Evolutionary conservation across 2,113 vertebrate genomes (phyloP), one percentile per base, ranked within the genome.

Genomic region (Cheilinus undulatus): DNA sequence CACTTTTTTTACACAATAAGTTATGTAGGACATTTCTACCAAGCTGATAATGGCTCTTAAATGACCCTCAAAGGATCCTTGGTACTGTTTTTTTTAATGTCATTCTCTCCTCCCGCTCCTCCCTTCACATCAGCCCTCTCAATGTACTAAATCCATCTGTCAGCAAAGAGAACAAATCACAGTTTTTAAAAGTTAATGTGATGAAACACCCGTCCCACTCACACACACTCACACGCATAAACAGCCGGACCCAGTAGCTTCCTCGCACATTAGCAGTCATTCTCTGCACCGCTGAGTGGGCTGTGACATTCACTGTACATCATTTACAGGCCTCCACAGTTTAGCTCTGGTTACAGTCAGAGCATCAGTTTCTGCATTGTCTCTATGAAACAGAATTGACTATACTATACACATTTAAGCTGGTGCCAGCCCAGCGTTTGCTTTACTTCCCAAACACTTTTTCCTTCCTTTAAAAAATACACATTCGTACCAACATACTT

Each of bases 1-100:
- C 92, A 95, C 89, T 95, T 85, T 84, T 94, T 90, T 94, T n/a
- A 95, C 96, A 96, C 94, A 98, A 98, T 98, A 99, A 98, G 94
- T 98, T 93, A 96, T 93, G 93, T 51, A 76, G 86, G 85, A 94
- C 94, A 96, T 92, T 88, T 89, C 64, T 51, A 76, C 76, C 64
- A 69, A 70, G 62, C 40, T 67, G 72, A 80, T 70, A 75, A 85
- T 83, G 76, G 80, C 83, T 88, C 77, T 77, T 64, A 34, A 78
- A 20, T 30, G 60, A 59, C 78, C 65, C 73, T 72, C 34, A 28
- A 11, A 76, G 36, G 54, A 69, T 57, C 66, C 70, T 51, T 61
- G 48, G 60, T 71, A 73, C 32, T 36, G 40, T 48, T 72, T 72
- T 53, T 28, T 61, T 65, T 5, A 48, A 65, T 46, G 30, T 74